These are phyloP conservation scores for Hypanus sabinus DNA, from an alignment of 2,113 vertebrate genomes.

Conservation along the genomic window DNA sequence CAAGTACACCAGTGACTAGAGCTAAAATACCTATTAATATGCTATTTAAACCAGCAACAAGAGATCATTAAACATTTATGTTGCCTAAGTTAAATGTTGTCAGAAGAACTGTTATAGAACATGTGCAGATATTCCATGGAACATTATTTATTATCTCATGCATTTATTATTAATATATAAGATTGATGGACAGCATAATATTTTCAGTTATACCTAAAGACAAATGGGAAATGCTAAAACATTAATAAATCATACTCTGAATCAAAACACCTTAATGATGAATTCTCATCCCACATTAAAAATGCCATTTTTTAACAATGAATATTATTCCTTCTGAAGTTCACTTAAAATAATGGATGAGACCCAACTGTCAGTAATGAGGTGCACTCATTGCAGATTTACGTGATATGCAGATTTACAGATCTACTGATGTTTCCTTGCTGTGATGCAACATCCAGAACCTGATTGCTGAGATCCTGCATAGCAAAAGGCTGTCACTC, in stretches of 20 bases:
- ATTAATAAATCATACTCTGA: neutral
- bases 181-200: constrained; percentile 21
- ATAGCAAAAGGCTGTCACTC: no score
- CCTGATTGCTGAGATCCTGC: no score
- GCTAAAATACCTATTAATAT: neutral
- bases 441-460: no score
- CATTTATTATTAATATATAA: neutral
- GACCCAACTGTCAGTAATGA: no score
- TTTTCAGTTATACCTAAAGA: neutral
- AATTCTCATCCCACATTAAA: neutral
- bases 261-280: neutral
- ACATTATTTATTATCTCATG: neutral
- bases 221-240: neutral
- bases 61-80: neutral
- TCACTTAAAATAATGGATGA: neutral
- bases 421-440: no score
- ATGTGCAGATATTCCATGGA: neutral
- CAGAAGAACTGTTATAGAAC: neutral
- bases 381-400: no score
- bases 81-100: neutral
- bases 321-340: neutral
- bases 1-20: neutral
- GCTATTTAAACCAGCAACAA: neutral
- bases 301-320: neutral
- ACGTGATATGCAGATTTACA: no score